These are phyloP conservation scores for Caenorhabditis japonica DNA, from an alignment of 2,888 invertebrate genomes.

Conservation along the genomic window DNA sequence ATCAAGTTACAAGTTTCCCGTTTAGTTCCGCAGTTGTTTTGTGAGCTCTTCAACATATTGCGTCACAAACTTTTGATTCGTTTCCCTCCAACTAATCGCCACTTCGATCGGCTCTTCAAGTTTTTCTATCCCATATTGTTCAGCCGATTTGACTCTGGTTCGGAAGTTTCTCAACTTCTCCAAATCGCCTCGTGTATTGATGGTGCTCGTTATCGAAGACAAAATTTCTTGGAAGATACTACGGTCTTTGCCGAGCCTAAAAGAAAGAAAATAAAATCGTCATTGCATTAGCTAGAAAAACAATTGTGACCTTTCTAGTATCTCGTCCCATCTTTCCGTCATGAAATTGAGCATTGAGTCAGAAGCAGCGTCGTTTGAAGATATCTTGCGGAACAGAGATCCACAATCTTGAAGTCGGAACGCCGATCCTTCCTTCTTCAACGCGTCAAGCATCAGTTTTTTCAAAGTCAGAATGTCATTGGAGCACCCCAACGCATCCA, in stretches of 20 bases:
- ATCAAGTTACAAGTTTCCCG: neutral
- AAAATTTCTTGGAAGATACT: constrained; percentile 41
- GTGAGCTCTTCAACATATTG: constrained; percentile 58
- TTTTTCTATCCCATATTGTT: constrained; percentile 62
- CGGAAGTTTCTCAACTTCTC: constrained; percentile 60
- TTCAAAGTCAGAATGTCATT: constrained; percentile 69
- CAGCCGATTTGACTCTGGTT: constrained; percentile 58
- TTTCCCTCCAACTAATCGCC: constrained; percentile 65
- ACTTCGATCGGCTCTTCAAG: constrained; percentile 62
- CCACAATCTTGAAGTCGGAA: constrained; percentile 72
- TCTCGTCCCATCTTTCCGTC: constrained; percentile 70
- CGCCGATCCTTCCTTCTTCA: constrained; percentile 62
- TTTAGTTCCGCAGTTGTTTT: constrained; percentile 1
- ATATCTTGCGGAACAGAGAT: constrained; percentile 61
- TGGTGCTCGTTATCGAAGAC: constrained; percentile 10
- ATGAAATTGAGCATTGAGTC: constrained; percentile 71
- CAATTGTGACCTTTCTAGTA: constrained; percentile 66
- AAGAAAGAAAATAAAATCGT: no score
- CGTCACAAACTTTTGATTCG: constrained; percentile 61
- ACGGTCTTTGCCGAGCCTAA: constrained; percentile 35
- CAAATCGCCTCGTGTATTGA: constrained; percentile 39
- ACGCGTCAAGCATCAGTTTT: constrained; percentile 64
- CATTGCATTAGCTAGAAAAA: no score
- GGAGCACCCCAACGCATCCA: constrained; percentile 69
- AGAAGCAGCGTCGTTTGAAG: constrained; percentile 62